Base-by-base conservation (phyloP, 2,888 invertebrate genomes). In the Caenorhabditis angaria region DNA sequence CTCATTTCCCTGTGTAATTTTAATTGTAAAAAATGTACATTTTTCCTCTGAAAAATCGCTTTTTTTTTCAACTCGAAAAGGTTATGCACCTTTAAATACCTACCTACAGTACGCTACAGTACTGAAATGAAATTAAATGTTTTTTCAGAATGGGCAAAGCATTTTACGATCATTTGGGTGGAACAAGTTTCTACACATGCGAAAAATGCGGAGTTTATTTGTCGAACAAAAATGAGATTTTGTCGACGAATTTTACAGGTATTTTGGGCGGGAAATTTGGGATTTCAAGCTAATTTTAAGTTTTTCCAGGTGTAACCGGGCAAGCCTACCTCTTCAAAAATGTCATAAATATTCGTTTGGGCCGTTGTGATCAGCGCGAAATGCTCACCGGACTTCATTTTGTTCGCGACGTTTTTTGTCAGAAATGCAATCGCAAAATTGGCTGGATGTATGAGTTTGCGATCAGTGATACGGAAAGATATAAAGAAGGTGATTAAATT, bases 371-470 rank as follows among this genome's bases (percentile, higher is more conserved):
- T 10, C 22, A 59, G 2, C 91, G 97, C 68, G 94, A 96, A 14
- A 99, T 99, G 97, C 90, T 97, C 71, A 99, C 99, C 0, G 90
- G 90, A 1, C 83, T 89, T 5, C 97, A 99, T 88, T 67, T 48
- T 27, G 69, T 75, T 5, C 62, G 74, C 1, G 74, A 75, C 25
- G 62, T 61, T 0, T 70, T 59, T 22, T 75, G 74, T 50, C 14
- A 28, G 0, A 10, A 20, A 0, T 75, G 74, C 50, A 20, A 55
- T 0, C 32, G 55, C 8, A 50, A 63, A 12, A 6, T 85, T 18
- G 90, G 90, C 53, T 90, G 90, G 99, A 94, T 97, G 88, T 99
- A 99, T 88, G 99, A 99, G 89, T 97, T 94, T 90, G 99, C 99
- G 6, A 95, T 94, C 1, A 97, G 97, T 88, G 97, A 97, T 78